Conservation (phyloP, 92 coral and sea anemone genomes). For the Zoanthus sociatus region DNA sequence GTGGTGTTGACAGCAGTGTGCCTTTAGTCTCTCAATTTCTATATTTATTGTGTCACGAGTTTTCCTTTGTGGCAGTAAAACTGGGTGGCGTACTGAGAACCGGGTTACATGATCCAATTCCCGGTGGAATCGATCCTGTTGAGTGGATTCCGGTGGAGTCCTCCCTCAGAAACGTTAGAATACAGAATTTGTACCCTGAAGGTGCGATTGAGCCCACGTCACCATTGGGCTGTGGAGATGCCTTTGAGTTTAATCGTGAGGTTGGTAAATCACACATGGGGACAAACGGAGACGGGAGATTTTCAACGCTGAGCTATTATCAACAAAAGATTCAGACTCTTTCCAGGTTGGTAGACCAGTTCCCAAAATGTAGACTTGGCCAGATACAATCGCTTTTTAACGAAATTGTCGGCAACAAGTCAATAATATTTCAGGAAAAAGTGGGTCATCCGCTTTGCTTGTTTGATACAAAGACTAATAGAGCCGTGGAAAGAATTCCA, state of each 20-base stretch:
- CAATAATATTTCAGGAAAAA: slow-evolving; percentile 69
- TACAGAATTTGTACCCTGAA: slow-evolving; percentile 33
- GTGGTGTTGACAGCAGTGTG: background rate
- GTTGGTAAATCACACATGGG: slow-evolving; percentile 5
- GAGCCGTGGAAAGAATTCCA: slow-evolving; percentile 73
- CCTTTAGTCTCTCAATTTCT: slow-evolving; percentile 69
- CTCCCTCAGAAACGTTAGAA: slow-evolving; percentile 61
- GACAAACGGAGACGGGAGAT: slow-evolving; percentile 40
- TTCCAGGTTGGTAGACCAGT: slow-evolving; percentile 56
- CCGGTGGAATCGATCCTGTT: slow-evolving; percentile 77
- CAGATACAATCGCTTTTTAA: slow-evolving; percentile 76
- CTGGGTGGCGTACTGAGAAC: slow-evolving; percentile 61
- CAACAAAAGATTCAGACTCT: slow-evolving; percentile 77
- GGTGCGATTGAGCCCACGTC: slow-evolving; percentile 39
- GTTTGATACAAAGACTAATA: slow-evolving; percentile 57
- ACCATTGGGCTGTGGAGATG: slow-evolving; percentile 16
- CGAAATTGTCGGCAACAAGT: slow-evolving; percentile 82
- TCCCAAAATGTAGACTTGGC: slow-evolving; percentile 59
- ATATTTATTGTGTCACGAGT: slow-evolving; percentile 71
- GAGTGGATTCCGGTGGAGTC: slow-evolving; percentile 78
- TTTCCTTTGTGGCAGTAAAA: slow-evolving; percentile 68
- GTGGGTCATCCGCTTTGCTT: slow-evolving; percentile 33
- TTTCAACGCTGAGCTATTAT: slow-evolving; percentile 71
- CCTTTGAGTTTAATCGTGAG: background rate
- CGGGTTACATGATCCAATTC: slow-evolving; percentile 78